Evolutionary conservation across 2,113 vertebrate genomes (phyloP), one percentile per base, ranked within the genome.

Genomic region (Hippolais icterina): DNA sequence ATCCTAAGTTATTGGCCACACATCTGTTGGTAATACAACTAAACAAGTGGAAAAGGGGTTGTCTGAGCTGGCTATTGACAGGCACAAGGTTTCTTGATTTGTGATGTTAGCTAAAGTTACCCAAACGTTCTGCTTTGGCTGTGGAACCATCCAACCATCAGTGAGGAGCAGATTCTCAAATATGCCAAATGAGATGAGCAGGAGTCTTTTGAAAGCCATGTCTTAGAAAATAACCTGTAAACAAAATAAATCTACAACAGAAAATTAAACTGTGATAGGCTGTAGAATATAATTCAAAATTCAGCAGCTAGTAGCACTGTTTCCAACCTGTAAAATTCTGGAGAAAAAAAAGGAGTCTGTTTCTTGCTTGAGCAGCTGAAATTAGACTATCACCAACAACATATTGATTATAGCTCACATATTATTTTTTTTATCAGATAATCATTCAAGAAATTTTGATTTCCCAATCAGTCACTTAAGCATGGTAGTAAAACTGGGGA

Each of bases 391-490:
- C 42, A 72, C 4, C 18, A 49, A 33, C 11, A 44, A 68, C 3
- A 1, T 56, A 61, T 65, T 70, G 49, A 84, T 66, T 95, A 65
- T 83, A 88, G 69, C 66, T 91, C 22, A 18, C 24, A 11, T 71
- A 52, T 63, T 91, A 13, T 46, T 94, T 65, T 91, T 91, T 90
- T 96, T 85, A 84, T 96, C 70, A 94, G 65, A 85, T 52, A 50
- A 12, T 87, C 23, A 95, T 95, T 92, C 50, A 80, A 91, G 80
- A 95, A 92, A 23, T 86, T 95, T 95, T 79, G 37, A 10, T 91
- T 96, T 97, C 65, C 64, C 33, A 70, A 41, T 76, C 53, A 85
- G 50, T 82, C 39, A 41, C 29, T 96, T 96, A 92, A 94, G 69
- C 39, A 81, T 52, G 52, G 65, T 46, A 83, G 33, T 95, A 83